Conservation (phyloP, 1,140 invertebrate species). For the Palaemon carinicauda region DNA sequence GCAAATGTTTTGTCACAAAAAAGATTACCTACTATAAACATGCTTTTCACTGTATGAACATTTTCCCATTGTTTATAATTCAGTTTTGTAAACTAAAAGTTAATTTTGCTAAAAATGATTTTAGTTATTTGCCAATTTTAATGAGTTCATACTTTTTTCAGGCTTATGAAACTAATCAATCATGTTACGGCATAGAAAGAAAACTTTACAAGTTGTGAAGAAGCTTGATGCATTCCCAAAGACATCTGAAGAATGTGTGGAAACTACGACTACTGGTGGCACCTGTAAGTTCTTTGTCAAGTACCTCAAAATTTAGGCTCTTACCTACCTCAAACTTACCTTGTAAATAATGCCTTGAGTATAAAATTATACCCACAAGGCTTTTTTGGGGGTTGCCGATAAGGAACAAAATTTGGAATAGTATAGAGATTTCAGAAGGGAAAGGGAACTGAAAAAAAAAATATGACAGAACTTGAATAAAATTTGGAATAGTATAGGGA, state of each 20-base stretch:
- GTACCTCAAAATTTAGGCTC: not conserved
- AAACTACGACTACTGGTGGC: constrained; percentile 34
- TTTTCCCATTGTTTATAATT: too few relatives aligned
- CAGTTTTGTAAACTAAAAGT: too few relatives aligned
- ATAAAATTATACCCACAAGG: too few relatives aligned
- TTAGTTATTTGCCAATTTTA: too few relatives aligned
- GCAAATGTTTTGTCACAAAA: too few relatives aligned
- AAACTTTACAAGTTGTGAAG: constrained; percentile 34
- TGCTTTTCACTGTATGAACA: too few relatives aligned
- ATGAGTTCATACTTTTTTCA: too few relatives aligned
- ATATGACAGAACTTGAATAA: not conserved
- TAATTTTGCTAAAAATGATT: too few relatives aligned
- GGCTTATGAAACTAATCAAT: not conserved
- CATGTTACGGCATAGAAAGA: constrained; percentile 36
- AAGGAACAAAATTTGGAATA: not conserved
- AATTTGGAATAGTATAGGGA: not conserved
- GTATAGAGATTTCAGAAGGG: not conserved
- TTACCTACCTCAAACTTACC: not conserved
- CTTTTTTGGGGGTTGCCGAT: too few relatives aligned
- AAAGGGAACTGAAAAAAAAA: not conserved
- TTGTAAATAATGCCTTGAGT: too few relatives aligned
- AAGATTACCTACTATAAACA: too few relatives aligned
- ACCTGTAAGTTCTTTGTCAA: constrained; percentile 18
- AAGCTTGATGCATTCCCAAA: constrained; percentile 40
- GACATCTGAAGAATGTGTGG: constrained; percentile 41